Conservation (phyloP, 2,888 invertebrate species). For the Morinoia aosen region DNA sequence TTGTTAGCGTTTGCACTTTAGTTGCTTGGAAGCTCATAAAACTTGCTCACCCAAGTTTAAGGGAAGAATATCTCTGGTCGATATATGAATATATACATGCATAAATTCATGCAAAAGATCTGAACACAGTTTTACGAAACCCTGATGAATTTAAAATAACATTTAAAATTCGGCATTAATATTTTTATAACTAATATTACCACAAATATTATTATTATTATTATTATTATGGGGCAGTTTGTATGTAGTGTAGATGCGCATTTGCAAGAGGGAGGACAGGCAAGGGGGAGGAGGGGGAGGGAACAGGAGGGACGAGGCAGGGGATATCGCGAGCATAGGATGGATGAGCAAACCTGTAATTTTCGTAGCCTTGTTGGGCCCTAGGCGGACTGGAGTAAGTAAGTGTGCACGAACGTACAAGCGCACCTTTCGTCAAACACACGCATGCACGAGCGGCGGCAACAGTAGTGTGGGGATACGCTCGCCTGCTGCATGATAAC, state of each 20-base stretch:
- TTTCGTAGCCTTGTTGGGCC: conserved; percentile 46
- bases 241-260: neutral
- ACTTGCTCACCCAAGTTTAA: too few species aligned
- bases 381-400: conserved; percentile 46
- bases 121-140: too few species aligned
- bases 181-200: too few species aligned
- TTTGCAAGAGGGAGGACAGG: neutral
- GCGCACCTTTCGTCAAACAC: conserved; percentile 48
- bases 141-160: too few species aligned
- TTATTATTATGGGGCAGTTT: neutral
- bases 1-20: too few species aligned
- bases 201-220: too few species aligned
- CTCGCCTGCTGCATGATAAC: neutral
- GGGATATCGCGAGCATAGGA: conserved; percentile 50
- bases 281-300: neutral
- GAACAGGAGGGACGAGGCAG: neutral
- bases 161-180: too few species aligned
- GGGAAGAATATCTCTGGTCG: too few species aligned
- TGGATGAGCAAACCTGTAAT: conserved; percentile 51
- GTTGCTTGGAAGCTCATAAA: too few species aligned
- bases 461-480: neutral
- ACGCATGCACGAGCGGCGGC: neutral
- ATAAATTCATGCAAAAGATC: too few species aligned
- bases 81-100: too few species aligned
- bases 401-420: conserved; percentile 38